Evolutionary conservation across 1,140 invertebrate species (phyloP).

Genomic region (Sogatella furcifera): DNA sequence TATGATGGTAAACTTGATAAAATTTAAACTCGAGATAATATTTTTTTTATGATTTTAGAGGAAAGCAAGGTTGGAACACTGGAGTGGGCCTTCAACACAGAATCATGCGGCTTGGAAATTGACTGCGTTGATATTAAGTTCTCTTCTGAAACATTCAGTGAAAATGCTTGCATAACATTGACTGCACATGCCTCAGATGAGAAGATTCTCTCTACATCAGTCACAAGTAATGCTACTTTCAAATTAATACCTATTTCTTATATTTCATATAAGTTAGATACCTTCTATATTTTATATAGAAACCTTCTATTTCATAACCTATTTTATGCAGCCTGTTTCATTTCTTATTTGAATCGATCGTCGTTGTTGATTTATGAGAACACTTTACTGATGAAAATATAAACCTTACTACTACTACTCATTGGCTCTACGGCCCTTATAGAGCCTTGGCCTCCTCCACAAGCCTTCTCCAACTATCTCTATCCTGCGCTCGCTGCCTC

Average conservation of each 20-base stretch:
- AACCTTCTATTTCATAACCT: not conserved
- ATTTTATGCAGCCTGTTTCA: not conserved
- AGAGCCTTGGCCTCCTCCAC: too few relatives aligned
- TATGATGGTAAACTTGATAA: too few relatives aligned
- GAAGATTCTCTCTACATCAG: not conserved
- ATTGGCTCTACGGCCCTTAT: too few relatives aligned
- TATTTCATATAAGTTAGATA: too few relatives aligned
- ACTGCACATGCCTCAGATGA: too few relatives aligned
- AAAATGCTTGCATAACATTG: too few relatives aligned
- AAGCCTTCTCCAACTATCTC: too few relatives aligned
- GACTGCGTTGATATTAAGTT: slow-evolving; percentile 34
- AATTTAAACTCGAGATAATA: not conserved
- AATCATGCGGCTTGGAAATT: slow-evolving; percentile 28
- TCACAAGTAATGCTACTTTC: not conserved
- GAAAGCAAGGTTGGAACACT: slow-evolving; percentile 33
- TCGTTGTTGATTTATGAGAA: too few relatives aligned
- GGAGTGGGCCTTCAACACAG: slow-evolving; percentile 39
- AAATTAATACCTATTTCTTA: not conserved
- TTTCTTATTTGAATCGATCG: too few relatives aligned
- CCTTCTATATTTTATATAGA: not conserved
- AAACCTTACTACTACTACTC: too few relatives aligned
- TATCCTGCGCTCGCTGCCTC: too few relatives aligned
- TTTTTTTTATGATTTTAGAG: slow-evolving; percentile 30
- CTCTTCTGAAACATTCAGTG: slow-evolving; percentile 21
- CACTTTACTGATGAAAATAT: too few relatives aligned